Conservation (phyloP, 2,113 vertebrate species). For the Megalops atlanticus region DNA sequence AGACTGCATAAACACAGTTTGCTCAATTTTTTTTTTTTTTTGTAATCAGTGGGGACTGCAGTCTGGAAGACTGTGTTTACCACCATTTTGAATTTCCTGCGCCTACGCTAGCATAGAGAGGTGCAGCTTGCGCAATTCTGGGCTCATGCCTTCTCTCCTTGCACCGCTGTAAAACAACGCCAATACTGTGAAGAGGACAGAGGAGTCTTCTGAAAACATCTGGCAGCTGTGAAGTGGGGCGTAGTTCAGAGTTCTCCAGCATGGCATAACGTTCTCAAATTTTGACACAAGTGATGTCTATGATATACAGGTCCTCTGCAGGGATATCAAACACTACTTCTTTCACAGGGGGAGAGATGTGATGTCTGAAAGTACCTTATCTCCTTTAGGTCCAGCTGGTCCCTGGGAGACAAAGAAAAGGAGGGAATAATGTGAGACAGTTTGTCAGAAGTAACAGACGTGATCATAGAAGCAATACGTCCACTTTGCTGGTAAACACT, state of each 20-base stretch:
- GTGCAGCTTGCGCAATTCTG: neutral
- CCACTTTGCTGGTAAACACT: neutral
- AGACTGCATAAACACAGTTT: neutral
- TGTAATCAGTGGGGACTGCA: slow-evolving; percentile 1
- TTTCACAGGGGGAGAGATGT: slow-evolving; percentile 23
- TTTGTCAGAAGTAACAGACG: slow-evolving; percentile 48
- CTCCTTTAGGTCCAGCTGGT: slow-evolving; percentile 85
- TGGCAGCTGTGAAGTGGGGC: neutral
- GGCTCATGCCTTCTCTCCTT: neutral
- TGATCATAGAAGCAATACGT: slow-evolving; percentile 34
- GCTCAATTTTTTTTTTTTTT: slow-evolving; percentile 17
- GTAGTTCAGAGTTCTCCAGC: neutral
- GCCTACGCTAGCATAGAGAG: neutral
- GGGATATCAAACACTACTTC: neutral
- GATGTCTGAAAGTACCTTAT: slow-evolving; percentile 79
- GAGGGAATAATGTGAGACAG: slow-evolving; percentile 47
- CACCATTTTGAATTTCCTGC: slow-evolving; percentile 15
- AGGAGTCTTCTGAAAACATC: neutral
- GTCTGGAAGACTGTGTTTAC: neutral
- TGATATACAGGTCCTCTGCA: neutral
- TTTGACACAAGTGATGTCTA: neutral
- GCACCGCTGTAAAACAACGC: neutral
- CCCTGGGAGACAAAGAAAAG: slow-evolving; percentile 74
- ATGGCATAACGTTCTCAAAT: neutral
- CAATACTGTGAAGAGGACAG: neutral